These are phyloP conservation scores for Hipparchia semele DNA, from an alignment of 2,888 invertebrate genomes.

Conservation along the genomic window DNA sequence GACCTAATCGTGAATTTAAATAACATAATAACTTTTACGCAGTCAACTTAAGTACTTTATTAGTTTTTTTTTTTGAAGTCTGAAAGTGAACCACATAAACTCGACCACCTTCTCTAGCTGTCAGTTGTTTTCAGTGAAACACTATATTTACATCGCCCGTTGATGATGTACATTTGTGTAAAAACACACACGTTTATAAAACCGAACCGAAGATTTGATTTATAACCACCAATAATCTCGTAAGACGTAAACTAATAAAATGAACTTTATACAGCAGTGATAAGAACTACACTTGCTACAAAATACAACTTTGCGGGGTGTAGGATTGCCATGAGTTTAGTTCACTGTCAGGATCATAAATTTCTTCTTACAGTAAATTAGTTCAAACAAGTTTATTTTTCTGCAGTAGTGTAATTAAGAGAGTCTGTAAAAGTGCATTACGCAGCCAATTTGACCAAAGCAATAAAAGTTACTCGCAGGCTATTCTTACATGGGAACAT, in stretches of 20 bases:
- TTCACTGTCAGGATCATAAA: background rate
- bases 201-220: conserved; percentile 74
- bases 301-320: conserved; percentile 37
- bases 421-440: no score
- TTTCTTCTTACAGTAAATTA: background rate
- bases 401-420: no score
- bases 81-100: conserved; percentile 15
- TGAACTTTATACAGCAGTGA: conserved; percentile 43
- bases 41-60: background rate
- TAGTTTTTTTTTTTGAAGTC: background rate
- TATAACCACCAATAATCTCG: conserved; percentile 50
- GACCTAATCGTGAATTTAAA: background rate
- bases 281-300: conserved; percentile 42
- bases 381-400: no score
- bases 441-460: no score
- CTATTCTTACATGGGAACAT: no score
- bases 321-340: conserved; percentile 22
- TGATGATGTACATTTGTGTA: conserved; percentile 68
- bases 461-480: no score
- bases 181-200: conserved; percentile 74
- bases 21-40: background rate
- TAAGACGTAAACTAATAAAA: conserved; percentile 37
- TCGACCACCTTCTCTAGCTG: conserved; percentile 15
- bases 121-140: conserved; percentile 31
- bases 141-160: conserved; percentile 67